Evolutionary conservation across 2,113 vertebrate genomes (phyloP).

Genomic region (Larimichthys polyactis): DNA sequence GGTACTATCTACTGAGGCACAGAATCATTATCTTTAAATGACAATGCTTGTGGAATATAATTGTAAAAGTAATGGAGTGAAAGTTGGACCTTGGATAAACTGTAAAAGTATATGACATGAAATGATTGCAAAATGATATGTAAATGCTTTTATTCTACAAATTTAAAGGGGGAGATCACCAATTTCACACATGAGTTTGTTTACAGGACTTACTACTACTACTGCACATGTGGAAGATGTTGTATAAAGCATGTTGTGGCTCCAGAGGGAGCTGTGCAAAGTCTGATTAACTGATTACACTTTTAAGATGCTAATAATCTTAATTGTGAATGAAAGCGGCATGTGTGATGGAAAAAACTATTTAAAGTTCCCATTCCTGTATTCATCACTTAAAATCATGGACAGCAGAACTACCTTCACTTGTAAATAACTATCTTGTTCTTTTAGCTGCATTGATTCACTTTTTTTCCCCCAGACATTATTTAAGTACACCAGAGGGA

Average conservation of each 20-base stretch:
- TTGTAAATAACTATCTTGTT: conserved; percentile 15
- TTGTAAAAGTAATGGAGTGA: conserved; percentile 3
- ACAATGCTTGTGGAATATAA: conserved; percentile 21
- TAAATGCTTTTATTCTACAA: neutral
- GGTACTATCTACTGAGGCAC: neutral
- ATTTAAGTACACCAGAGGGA: neutral
- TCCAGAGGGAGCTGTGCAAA: no score
- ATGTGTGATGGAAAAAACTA: neutral
- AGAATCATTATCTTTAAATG: neutral
- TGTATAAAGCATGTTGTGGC: no score
- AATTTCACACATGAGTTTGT: neutral
- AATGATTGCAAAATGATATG: neutral
- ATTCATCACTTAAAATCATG: neutral
- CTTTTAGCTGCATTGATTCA: conserved; percentile 21
- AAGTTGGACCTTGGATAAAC: neutral
- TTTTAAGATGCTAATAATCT: neutral
- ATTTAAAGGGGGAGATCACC: neutral
- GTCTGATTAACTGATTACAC: neutral
- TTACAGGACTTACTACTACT: neutral
- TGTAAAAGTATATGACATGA: neutral
- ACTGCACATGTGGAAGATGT: no score
- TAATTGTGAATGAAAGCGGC: conserved; percentile 5
- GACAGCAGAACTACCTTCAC: neutral
- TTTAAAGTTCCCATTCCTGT: neutral
- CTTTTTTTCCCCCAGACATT: neutral